Conservation (phyloP, 2,113 vertebrate species). For the Dicentrarchus labrax region DNA sequence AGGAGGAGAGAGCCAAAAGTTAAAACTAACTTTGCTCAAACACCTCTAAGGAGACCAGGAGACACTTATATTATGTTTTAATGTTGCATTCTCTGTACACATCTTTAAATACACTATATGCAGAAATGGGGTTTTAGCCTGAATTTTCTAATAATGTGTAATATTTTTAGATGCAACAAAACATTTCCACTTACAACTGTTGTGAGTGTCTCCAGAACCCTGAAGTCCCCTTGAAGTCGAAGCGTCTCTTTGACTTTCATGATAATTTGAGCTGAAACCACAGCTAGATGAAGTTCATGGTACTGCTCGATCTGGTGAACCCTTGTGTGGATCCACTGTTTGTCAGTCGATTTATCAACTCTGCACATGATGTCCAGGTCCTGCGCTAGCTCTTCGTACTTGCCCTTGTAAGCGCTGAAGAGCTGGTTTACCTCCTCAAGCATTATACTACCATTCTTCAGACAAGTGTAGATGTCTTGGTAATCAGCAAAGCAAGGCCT, state of each 20-base stretch:
- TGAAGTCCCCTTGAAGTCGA: slow-evolving; percentile 89
- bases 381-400: slow-evolving; percentile 76
- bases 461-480: slow-evolving; percentile 65
- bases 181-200: slow-evolving; percentile 85
- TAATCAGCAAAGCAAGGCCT: slow-evolving; percentile 78
- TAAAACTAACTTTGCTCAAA: not conserved
- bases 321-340: slow-evolving; percentile 85
- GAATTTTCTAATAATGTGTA: not conserved
- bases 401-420: slow-evolving; percentile 84
- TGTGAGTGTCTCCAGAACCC: slow-evolving; percentile 83
- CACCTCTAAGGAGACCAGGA: not conserved
- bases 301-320: slow-evolving; percentile 91
- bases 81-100: not conserved
- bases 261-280: slow-evolving; percentile 87
- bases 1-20: slow-evolving; percentile 19
- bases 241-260: slow-evolving; percentile 84
- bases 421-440: slow-evolving; percentile 84
- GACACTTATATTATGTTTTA: not conserved
- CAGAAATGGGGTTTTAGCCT: no score
- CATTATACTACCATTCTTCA: slow-evolving; percentile 85
- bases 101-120: not conserved
- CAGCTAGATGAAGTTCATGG: slow-evolving; percentile 89
- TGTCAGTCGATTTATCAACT: slow-evolving; percentile 40
- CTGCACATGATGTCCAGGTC: slow-evolving; percentile 85
- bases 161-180: not conserved